Percentiles rank a stretch among this genome's conserved stretches.
Conservation (phyloP, 2,888 invertebrate species). For the Pseudoips prasinana region DNA sequence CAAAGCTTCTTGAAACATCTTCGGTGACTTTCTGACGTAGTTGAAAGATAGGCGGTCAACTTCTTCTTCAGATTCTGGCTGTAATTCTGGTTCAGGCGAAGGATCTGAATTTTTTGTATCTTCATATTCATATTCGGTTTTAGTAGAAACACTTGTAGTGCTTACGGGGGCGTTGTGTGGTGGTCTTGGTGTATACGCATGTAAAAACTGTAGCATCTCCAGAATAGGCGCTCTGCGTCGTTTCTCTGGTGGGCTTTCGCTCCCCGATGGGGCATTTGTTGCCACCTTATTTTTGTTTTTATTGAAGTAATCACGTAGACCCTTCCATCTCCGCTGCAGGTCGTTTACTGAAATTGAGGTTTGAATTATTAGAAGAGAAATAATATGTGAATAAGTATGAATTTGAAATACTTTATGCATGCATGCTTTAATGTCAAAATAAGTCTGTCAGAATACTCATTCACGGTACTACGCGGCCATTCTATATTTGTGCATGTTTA, state of each 20-base stretch:
- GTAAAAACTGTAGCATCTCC: conserved; percentile 27
- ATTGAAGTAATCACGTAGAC: conserved; percentile 35
- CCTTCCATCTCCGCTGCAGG: conserved; percentile 41
- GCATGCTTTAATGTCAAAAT: too few relatives aligned
- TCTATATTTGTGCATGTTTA: too few relatives aligned
- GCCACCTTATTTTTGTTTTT: conserved; percentile 31
- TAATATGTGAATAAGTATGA: too few relatives aligned
- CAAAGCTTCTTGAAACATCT: not conserved
- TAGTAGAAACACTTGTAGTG: not conserved
- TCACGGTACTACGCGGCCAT: too few relatives aligned
- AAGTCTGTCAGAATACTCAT: too few relatives aligned
- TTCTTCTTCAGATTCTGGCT: not conserved
- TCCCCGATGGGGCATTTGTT: not conserved
- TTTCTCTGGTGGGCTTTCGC: conserved; percentile 2
- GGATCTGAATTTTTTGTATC: not conserved
- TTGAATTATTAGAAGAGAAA: too few relatives aligned
- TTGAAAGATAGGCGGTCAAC: too few relatives aligned
- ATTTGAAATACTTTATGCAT: too few relatives aligned
- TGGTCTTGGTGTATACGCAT: not conserved
- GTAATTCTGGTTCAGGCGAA: not conserved
- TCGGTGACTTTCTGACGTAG: not conserved
- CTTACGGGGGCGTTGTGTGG: not conserved
- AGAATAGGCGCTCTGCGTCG: conserved; percentile 26
- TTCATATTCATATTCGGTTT: not conserved
- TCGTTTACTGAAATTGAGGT: conserved; percentile 39